Evolutionary conservation across 2,113 vertebrate genomes (phyloP).

Genomic region (Chroicocephalus ridibundus): DNA sequence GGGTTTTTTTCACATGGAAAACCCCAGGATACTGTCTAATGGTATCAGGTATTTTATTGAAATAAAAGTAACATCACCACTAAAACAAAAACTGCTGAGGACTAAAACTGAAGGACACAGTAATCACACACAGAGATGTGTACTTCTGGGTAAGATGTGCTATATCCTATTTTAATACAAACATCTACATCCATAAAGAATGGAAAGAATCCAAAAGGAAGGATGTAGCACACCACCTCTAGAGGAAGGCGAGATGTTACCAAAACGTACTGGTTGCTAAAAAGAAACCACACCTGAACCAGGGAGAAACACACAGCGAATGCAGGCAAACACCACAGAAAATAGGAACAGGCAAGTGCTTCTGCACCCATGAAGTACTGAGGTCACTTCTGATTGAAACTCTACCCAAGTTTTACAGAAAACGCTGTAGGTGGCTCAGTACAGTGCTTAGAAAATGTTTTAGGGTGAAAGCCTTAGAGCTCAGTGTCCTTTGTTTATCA

Average conservation of each 20-base stretch:
- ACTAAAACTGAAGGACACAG: not conserved
- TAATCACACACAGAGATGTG: not conserved
- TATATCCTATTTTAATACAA: not conserved
- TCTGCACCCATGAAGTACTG: not conserved
- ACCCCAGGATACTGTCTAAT: not conserved
- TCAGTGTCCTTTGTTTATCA: not conserved
- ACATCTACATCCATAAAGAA: not conserved
- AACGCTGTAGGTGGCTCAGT: not conserved
- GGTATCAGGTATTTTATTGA: not conserved
- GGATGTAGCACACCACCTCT: not conserved
- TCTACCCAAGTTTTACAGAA: not conserved
- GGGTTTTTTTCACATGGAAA: not conserved
- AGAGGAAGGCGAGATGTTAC: not conserved
- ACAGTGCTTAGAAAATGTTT: not conserved
- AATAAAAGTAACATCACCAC: not conserved
- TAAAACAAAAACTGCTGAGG: not conserved
- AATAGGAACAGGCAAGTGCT: not conserved
- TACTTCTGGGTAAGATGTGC: accelerated
- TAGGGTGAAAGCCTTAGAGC: not conserved
- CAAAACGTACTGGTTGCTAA: not conserved
- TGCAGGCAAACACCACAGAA: not conserved
- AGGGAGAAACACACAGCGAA: not conserved
- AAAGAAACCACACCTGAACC: not conserved
- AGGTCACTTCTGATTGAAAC: not conserved
- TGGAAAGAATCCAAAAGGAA: no score